A percentile compares a stretch with the other conserved stretches of the same genome.
Conservation (phyloP, 2,113 vertebrate species). For the Trinectes maculatus region DNA sequence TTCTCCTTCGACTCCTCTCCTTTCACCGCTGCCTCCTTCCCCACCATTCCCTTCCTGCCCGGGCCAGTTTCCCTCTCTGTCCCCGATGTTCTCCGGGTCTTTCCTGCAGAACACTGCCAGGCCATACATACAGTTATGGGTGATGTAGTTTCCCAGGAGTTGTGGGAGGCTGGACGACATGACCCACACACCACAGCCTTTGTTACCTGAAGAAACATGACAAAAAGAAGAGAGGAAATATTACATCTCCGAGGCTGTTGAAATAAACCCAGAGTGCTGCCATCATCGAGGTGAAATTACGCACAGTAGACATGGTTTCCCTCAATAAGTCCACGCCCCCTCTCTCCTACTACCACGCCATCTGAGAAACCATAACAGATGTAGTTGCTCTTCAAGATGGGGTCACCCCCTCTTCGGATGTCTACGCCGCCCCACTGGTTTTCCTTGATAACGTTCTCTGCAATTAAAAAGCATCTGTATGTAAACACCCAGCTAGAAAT, state of each 20-base stretch:
- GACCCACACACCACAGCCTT: constrained; percentile 91
- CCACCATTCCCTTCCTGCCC: constrained; percentile 74
- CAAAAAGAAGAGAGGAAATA: constrained; percentile 7
- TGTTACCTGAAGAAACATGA: constrained; percentile 81
- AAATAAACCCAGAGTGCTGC: not conserved
- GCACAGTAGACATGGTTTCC: constrained; percentile 91
- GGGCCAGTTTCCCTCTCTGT: constrained; percentile 76
- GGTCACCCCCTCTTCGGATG: constrained; percentile 88
- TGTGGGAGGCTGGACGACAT: constrained; percentile 92
- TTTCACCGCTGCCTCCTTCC: constrained; percentile 69
- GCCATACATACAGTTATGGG: constrained; percentile 89
- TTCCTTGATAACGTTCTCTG: constrained; percentile 91
- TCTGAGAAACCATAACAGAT: constrained; percentile 91
- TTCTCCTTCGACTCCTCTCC: constrained; percentile 69
- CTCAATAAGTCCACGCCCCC: constrained; percentile 89
- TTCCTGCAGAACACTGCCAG: constrained; percentile 90
- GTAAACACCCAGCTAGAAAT: not conserved
- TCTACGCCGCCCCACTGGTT: constrained; percentile 93
- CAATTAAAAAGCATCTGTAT: constrained; percentile 12
- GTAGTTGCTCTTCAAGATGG: constrained; percentile 88
- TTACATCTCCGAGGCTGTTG: not conserved
- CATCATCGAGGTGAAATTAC: constrained; percentile 36
- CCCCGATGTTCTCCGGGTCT: constrained; percentile 76
- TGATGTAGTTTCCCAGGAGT: constrained; percentile 87
- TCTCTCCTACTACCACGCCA: constrained; percentile 89